phyloP scores from a whole-genome alignment of 2,888 invertebrate species.

The Digitonthophagus gazella region DNA sequence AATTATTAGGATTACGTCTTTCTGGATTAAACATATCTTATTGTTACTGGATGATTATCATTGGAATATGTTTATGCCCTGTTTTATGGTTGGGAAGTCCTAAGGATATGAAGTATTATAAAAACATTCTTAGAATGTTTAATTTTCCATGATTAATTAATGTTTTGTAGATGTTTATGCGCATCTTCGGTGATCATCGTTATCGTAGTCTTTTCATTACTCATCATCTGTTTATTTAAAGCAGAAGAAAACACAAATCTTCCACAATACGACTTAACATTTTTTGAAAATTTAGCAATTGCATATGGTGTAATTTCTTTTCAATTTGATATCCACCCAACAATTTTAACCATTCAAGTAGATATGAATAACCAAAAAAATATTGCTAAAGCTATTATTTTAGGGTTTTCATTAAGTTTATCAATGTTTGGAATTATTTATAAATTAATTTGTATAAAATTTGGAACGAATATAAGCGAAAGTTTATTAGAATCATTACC shows the following conservation, averaged over 20 bases:
- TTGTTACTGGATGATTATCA: slow-evolving; percentile 79
- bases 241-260: neutral
- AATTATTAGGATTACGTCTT: slow-evolving; percentile 72
- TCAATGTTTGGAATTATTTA: slow-evolving; percentile 65
- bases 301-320: slow-evolving; percentile 69
- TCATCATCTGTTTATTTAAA: slow-evolving; percentile 61
- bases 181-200: slow-evolving; percentile 65
- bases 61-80: slow-evolving; percentile 73
- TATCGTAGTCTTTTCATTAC: slow-evolving; percentile 61
- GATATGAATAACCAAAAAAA: slow-evolving; percentile 81
- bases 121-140: neutral
- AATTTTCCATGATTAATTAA: neutral
- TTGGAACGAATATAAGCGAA: slow-evolving; percentile 61
- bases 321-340: slow-evolving; percentile 80
- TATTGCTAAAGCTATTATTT: slow-evolving; percentile 68
- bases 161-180: slow-evolving; percentile 59
- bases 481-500: slow-evolving; percentile 71
- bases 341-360: slow-evolving; percentile 84
- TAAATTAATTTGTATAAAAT: slow-evolving; percentile 61
- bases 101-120: slow-evolving; percentile 83
- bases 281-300: slow-evolving; percentile 55
- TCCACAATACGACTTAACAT: neutral
- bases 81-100: slow-evolving; percentile 88
- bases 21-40: slow-evolving; percentile 68
- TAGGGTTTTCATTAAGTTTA: slow-evolving; percentile 60